A percentile compares a stretch with the other conserved stretches of the same genome.
Conservation (phyloP, 2,113 vertebrate species). For the Osmerus eperlanus region DNA sequence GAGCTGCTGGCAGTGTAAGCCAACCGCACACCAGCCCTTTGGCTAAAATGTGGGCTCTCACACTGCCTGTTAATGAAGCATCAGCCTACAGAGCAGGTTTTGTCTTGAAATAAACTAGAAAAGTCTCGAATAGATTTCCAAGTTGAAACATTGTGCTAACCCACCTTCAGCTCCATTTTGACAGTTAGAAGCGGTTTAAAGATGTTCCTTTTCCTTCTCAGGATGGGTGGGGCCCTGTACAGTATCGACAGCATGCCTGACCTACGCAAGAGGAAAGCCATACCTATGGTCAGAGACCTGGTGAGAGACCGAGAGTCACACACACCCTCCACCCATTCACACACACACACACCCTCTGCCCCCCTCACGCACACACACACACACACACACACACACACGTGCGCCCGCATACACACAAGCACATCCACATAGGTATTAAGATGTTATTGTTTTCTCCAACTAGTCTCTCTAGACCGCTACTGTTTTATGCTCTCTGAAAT, state of each 20-base stretch:
- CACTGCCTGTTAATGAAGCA: slow-evolving; percentile 12
- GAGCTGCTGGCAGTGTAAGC: slow-evolving; percentile 33
- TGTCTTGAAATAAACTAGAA: too few species aligned
- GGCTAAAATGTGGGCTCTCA: slow-evolving; percentile 22
- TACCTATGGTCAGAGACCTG: slow-evolving; percentile 94
- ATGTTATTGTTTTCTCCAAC: not conserved
- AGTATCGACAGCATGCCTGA: slow-evolving; percentile 99
- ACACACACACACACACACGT: not conserved
- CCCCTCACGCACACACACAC: not conserved
- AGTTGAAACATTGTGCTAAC: too few species aligned
- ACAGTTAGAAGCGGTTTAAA: too few species aligned
- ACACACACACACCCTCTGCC: not conserved
- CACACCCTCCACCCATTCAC: not conserved
- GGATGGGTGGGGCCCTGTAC: slow-evolving; percentile 92
- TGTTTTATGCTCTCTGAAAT: not conserved
- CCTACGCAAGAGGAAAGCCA: slow-evolving; percentile 94
- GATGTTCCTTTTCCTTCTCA: slow-evolving; percentile 56
- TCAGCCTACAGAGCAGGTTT: not conserved
- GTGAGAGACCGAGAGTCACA: slow-evolving; percentile 69
- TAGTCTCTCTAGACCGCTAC: not conserved
- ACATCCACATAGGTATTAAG: slow-evolving; percentile 15
- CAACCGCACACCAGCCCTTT: slow-evolving; percentile 34
- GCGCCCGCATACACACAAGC: not conserved
- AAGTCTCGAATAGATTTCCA: too few species aligned
- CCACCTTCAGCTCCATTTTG: too few species aligned